phyloP scores from a whole-genome alignment of 2,113 vertebrate species.

The Lophotis ruficrista region DNA sequence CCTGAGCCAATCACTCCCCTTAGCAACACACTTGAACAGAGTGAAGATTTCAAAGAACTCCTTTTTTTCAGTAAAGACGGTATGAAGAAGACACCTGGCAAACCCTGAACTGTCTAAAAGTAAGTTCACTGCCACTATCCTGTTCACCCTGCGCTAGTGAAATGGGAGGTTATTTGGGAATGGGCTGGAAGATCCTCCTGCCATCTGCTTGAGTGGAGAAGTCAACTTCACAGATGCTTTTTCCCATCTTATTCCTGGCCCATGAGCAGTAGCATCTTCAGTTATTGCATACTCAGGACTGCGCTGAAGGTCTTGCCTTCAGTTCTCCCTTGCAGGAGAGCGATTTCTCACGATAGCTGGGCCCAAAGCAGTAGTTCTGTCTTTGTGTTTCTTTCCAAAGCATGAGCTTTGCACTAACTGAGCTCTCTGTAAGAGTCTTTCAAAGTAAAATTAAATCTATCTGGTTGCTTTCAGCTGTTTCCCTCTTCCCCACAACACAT shows the following conservation, averaged over 20 bases:
- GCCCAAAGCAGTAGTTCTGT: not conserved
- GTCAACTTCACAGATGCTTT: not conserved
- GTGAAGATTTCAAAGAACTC: not conserved
- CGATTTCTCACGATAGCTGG: not conserved
- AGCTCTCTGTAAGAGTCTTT: not conserved
- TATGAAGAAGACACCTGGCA: not conserved
- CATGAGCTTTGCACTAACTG: not conserved
- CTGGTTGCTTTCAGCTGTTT: not conserved
- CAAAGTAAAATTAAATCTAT: not conserved
- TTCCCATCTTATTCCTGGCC: not conserved
- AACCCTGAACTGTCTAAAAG: not conserved
- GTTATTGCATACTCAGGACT: not conserved
- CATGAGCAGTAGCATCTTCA: not conserved
- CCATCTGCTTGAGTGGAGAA: not conserved
- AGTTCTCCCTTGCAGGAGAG: not conserved
- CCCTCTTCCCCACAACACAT: not conserved
- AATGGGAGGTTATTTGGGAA: not conserved
- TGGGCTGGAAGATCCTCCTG: not conserved
- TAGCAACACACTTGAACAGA: not conserved
- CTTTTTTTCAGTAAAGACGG: not conserved
- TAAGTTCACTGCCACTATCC: not conserved
- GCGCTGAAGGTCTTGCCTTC: not conserved
- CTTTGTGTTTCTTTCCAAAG: not conserved
- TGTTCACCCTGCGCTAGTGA: not conserved
- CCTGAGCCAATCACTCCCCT: not conserved